These are phyloP conservation scores for Micronisus gabar DNA, from an alignment of 2,113 vertebrate genomes.

Conservation along the genomic window DNA sequence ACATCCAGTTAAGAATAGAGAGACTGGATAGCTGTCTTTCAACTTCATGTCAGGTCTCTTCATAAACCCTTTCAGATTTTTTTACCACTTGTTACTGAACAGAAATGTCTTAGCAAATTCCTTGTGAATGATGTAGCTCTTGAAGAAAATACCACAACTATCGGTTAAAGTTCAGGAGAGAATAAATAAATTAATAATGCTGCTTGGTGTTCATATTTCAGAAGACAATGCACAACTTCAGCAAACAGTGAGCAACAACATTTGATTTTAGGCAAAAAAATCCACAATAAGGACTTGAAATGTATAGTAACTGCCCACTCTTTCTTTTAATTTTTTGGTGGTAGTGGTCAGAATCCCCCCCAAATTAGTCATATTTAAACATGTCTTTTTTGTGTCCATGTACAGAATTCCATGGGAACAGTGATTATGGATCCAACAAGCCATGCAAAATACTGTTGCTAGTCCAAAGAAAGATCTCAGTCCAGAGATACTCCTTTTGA, in stretches of 20 bases:
- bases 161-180: not conserved
- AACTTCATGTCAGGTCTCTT: not conserved
- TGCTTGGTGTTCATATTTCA: not conserved
- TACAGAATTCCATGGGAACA: not conserved
- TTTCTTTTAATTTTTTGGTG: not conserved
- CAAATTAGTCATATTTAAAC: not conserved
- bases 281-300: not conserved
- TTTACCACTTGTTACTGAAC: not conserved
- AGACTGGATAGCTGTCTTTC: not conserved
- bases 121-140: not conserved
- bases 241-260: not conserved
- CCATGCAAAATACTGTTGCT: not conserved
- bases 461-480: not conserved
- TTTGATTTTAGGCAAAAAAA: not conserved
- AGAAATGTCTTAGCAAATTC: not conserved
- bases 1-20: not conserved
- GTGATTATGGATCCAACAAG: not conserved
- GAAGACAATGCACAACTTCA: not conserved
- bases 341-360: not conserved
- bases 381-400: fast-evolving
- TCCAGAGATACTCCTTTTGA: not conserved
- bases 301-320: fast-evolving
- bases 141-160: not conserved
- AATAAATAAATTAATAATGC: not conserved
- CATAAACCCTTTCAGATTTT: not conserved